These are phyloP conservation scores for Leptopilina myrica DNA, from an alignment of 2,888 invertebrate genomes.

Conservation along the genomic window DNA sequence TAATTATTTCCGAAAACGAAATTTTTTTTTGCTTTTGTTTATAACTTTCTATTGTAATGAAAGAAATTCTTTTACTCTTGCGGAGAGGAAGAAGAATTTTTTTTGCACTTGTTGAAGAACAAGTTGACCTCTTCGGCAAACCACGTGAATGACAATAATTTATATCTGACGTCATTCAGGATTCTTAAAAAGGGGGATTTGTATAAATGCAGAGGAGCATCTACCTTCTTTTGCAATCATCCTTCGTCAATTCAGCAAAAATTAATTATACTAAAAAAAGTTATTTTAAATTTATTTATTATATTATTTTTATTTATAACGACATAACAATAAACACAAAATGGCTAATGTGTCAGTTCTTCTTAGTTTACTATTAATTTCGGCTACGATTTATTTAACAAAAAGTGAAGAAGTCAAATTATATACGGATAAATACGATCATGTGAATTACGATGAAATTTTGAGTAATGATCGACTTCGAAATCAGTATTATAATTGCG, in stretches of 20 bases:
- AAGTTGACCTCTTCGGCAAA: slow-evolving; percentile 25
- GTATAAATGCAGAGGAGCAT: slow-evolving; percentile 22
- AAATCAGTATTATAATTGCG: slow-evolving; percentile 65
- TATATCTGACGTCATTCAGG: slow-evolving; percentile 21
- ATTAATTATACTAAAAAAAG: neutral
- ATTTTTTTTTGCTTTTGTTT: neutral
- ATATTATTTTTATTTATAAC: neutral
- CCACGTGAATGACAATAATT: slow-evolving; percentile 21
- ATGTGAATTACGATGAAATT: slow-evolving; percentile 63
- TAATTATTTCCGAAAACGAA: too few relatives aligned
- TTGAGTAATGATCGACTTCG: slow-evolving; percentile 63
- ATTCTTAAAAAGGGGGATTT: slow-evolving; percentile 25
- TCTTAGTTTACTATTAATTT: neutral
- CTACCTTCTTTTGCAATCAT: neutral
- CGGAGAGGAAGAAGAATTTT: neutral
- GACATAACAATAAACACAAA: neutral
- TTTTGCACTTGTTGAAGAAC: slow-evolving; percentile 15
- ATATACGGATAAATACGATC: slow-evolving; percentile 63
- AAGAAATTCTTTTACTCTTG: slow-evolving; percentile 1
- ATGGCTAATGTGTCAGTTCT: slow-evolving; percentile 3
- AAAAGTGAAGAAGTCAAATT: neutral
- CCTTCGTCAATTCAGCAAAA: slow-evolving; percentile 6
- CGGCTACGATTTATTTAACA: neutral
- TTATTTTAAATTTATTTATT: neutral
- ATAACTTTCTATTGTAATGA: neutral